Conservation (phyloP, 2,797 vertebrate genomes). For the Bradypodion pumilum region DNA sequence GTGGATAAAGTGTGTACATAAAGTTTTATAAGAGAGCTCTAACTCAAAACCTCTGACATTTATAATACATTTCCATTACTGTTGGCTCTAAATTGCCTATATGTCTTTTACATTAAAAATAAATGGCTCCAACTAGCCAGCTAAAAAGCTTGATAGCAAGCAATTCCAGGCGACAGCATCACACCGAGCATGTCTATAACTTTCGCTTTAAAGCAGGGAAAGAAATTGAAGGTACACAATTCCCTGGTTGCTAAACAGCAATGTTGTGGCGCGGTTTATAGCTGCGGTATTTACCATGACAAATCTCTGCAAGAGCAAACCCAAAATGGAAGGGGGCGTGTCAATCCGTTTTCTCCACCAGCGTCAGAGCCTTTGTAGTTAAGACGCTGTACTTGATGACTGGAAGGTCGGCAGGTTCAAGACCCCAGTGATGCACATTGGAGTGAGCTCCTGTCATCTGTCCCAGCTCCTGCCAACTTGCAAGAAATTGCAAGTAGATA, state of each 20-base stretch:
- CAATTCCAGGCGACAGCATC: conserved; percentile 46
- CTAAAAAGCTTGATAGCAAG: conserved; percentile 62
- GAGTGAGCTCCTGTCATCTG: too few species aligned
- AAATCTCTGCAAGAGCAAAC: neutral
- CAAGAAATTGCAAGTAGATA: too few species aligned
- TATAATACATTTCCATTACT: conserved; percentile 64
- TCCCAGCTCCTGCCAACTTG: too few species aligned
- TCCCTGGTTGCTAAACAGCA: neutral
- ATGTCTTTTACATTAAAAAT: conserved; percentile 62
- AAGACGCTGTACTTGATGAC: too few species aligned
- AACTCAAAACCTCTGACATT: conserved; percentile 59
- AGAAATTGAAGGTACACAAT: conserved; percentile 7
- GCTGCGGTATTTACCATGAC: neutral
- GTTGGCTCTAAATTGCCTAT: conserved; percentile 64
- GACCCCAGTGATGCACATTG: too few species aligned
- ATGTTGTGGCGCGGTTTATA: too few species aligned
- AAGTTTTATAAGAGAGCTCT: conserved; percentile 63
- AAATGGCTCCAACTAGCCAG: conserved; percentile 61
- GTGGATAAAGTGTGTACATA: conserved; percentile 49
- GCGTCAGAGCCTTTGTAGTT: neutral
- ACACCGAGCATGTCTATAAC: conserved; percentile 42
- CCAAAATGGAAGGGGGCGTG: neutral
- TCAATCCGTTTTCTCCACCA: neutral
- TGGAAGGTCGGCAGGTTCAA: too few species aligned
- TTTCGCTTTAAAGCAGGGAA: conserved; percentile 39